These are phyloP conservation scores for Alethe diademata DNA, from an alignment of 2,113 vertebrate species.

Conservation along the genomic window DNA sequence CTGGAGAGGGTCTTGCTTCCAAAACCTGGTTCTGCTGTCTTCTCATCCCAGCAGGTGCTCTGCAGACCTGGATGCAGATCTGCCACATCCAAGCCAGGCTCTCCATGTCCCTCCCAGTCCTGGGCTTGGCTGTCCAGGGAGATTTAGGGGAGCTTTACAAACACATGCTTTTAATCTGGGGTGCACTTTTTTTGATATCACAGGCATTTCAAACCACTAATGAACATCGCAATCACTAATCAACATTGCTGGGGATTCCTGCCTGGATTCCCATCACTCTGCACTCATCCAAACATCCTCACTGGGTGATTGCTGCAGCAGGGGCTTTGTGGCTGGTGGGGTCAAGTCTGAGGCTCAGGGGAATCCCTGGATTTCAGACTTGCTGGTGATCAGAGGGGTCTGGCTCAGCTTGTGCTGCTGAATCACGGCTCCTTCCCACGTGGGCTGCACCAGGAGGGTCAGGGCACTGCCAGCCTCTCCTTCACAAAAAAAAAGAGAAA, in stretches of 20 bases:
- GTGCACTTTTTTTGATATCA: background rate
- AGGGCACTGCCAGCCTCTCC: background rate
- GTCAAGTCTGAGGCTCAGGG: constrained; percentile 18
- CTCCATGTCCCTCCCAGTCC: background rate
- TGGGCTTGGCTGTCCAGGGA: background rate
- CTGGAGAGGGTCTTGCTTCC: background rate
- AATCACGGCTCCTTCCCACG: background rate
- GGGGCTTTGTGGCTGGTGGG: constrained; percentile 34
- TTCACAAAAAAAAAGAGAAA: background rate
- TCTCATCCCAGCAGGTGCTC: background rate
- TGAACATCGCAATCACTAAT: constrained; percentile 43
- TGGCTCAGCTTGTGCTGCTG: background rate
- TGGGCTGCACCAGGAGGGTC: constrained; percentile 54
- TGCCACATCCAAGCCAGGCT: background rate
- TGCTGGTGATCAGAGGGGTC: constrained; percentile 5
- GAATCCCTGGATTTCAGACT: constrained; percentile 3
- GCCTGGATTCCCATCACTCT: constrained; percentile 4
- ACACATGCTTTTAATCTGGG: background rate
- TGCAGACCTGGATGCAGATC: background rate
- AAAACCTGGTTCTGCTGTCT: background rate
- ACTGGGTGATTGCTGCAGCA: background rate
- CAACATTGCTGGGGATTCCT: background rate
- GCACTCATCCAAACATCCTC: background rate
- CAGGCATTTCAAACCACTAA: constrained; percentile 22
- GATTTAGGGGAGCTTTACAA: background rate